phyloP scores from a whole-genome alignment of 2,113 vertebrate genomes.

The Chaetops frenatus region DNA sequence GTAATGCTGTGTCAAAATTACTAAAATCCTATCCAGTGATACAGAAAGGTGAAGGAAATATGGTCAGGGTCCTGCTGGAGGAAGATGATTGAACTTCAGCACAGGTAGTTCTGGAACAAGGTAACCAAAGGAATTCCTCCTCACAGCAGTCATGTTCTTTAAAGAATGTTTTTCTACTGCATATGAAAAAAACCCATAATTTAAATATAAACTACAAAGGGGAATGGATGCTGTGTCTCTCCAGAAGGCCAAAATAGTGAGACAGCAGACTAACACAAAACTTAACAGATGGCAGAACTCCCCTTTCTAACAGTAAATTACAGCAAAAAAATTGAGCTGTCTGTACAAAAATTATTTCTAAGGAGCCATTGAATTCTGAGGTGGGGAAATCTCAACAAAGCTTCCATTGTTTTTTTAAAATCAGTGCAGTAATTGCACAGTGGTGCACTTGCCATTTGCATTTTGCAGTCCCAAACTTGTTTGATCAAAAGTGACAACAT shows the following conservation, averaged over 20 bases:
- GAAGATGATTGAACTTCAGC: neutral
- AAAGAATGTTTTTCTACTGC: neutral
- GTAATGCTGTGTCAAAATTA: neutral
- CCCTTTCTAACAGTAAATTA: neutral
- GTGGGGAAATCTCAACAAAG: neutral
- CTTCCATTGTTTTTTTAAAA: neutral
- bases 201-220: neutral
- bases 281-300: neutral
- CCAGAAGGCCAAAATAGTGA: neutral
- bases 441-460: neutral
- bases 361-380: neutral
- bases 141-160: neutral
- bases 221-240: neutral
- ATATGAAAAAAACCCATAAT: neutral
- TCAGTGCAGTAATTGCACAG: neutral
- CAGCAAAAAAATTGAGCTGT: neutral
- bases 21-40: neutral
- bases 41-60: neutral
- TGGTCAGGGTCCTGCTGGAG: neutral
- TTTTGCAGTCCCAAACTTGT: neutral
- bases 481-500: neutral
- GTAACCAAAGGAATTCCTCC: neutral
- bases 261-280: neutral
- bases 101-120: neutral
- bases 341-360: neutral